Base-by-base conservation (phyloP, 2,888 invertebrate genomes). In the Folsomia candida region DNA sequence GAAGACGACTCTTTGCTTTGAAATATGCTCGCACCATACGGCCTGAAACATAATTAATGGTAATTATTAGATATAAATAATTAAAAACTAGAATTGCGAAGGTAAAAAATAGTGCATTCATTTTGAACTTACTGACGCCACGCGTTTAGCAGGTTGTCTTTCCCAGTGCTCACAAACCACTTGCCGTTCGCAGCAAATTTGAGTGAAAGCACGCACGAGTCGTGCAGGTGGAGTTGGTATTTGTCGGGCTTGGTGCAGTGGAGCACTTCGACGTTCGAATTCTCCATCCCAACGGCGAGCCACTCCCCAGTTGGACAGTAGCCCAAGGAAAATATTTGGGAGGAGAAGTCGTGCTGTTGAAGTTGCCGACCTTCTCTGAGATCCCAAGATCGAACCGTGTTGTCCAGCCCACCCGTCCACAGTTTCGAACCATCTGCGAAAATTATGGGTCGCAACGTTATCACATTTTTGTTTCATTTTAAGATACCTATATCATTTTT, bases 281-380 rank as follows among this genome's bases (percentile, higher is more conserved):
- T 95, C 85, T 97, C 96, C 95, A 97, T 95, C 77, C 96, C 96
- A 54, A 97, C 96, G 2, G 96, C 96, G 66, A 97, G 85, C 95
- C 95, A 97, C 81, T 96, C 95, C 22, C 94, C 94, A 74, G 93
- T 93, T 2, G 96, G 96, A 85, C 95, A 96, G 83, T 94, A 96
- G 72, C 96, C 96, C 78, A 96, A 87, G 28, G 95, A 96, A 87
- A 97, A 97, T 83, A 97, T 96, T 83, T 88, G 86, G 51, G 74
- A 74, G 51, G 90, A 90, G 84, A 96, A 96, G 83, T 95, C 94
- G 84, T 94, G 93, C 83, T 95, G 94, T 81, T 94, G 93, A 78
- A 95, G 84, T 83, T 95, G 94, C 81, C 93, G 88, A 77, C 94
- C 94, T 86, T 94, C 94, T 58, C 74, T 71, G 68, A 74, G 70